A percentile compares a stretch with the other conserved stretches of the same genome.
phyloP scores from a whole-genome alignment of 1,140 invertebrate species.

The Nebria ingens region DNA sequence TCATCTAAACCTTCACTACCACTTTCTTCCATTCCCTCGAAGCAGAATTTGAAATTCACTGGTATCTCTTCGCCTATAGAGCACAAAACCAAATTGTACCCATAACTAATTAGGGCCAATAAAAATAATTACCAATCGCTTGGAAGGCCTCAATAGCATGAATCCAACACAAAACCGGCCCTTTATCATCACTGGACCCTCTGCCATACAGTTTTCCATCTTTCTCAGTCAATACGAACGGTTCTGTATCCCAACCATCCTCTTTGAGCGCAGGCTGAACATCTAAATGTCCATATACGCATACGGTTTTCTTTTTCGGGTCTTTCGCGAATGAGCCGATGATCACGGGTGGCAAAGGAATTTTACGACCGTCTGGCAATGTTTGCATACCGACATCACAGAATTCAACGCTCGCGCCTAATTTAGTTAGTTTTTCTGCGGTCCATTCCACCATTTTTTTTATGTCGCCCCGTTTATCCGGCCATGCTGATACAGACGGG shows the following conservation, averaged over 20 bases:
- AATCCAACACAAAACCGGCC: conserved; percentile 85
- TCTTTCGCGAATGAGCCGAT: conserved; percentile 79
- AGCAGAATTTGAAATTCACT: conserved; percentile 92
- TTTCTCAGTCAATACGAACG: conserved; percentile 80
- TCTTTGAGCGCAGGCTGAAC: conserved; percentile 87
- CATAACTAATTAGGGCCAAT: not conserved
- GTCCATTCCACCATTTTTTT: conserved; percentile 73
- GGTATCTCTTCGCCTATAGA: conserved; percentile 51
- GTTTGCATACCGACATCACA: conserved; percentile 71
- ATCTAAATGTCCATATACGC: conserved; percentile 96
- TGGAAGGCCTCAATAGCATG: conserved; percentile 87
- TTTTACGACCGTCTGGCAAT: conserved; percentile 56
- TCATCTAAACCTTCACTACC: conserved; percentile 93
- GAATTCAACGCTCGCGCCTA: conserved; percentile 68
- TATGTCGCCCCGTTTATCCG: conserved; percentile 65
- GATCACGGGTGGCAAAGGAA: conserved; percentile 80
- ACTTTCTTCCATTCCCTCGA: conserved; percentile 98
- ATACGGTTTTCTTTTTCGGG: conserved; percentile 78
- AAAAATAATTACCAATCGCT: conserved; percentile 38
- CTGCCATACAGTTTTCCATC: conserved; percentile 83
- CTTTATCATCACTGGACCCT: conserved; percentile 92
- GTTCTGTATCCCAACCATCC: conserved; percentile 94
- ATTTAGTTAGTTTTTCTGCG: conserved; percentile 55
- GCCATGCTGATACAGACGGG: conserved; percentile 88
- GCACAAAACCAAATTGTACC: conserved; percentile 18